Base-by-base conservation (phyloP, 30 jellyfish, hydroid and myxozoan species). In the Aurelia sp. region DNA sequence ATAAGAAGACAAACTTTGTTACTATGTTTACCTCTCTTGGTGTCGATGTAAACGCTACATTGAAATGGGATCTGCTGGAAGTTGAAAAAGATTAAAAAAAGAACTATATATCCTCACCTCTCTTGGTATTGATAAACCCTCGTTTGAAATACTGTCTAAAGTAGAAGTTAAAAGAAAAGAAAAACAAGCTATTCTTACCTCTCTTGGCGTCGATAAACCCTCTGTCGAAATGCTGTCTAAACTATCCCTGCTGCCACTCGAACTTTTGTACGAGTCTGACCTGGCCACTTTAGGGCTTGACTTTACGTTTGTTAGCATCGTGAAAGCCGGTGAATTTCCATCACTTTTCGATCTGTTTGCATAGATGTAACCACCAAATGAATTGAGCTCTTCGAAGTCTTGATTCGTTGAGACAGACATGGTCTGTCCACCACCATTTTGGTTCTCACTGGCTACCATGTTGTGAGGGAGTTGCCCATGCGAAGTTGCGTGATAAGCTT, bases 241-340 rank as follows among this genome's bases (percentile, higher is more conserved):
- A 60, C 97, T 89, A 55, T 89, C 97, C 63, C 97, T 51, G 77
- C 97, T 89, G 30, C 97, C 97, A 66, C 88, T 89, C n/a, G 97
- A 89, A 62, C 97, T 89, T 63, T 71, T 90, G 79, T 88, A 89
- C 15, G 96, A 87, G 62, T 87, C 96, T 50, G 96, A 87, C 71
- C 96, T 78, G 19, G 90, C 40, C 13, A 74, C 96, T 59, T 87
- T 74, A 0, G 96, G 91, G 62, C 91, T 87, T 10, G 90, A 68
- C 62, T 87, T 87, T 16, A 71, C 80, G 47, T 77, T 84, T 4
- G 83, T 84, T 10, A 84, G 71, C 86, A 84, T 84, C 12, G 93
- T 72, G 62, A 84, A 66, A 4, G 93, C 93, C 9, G 93, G 93
- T 18, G 93, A 84, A 48, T 69, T 84, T 22, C 84, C 93, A 72